A percentile compares a stretch with the other conserved stretches of the same genome.
Evolutionary conservation across 2,888 invertebrate genomes (phyloP).

Genomic region (Cremastobaeus sp.): DNA sequence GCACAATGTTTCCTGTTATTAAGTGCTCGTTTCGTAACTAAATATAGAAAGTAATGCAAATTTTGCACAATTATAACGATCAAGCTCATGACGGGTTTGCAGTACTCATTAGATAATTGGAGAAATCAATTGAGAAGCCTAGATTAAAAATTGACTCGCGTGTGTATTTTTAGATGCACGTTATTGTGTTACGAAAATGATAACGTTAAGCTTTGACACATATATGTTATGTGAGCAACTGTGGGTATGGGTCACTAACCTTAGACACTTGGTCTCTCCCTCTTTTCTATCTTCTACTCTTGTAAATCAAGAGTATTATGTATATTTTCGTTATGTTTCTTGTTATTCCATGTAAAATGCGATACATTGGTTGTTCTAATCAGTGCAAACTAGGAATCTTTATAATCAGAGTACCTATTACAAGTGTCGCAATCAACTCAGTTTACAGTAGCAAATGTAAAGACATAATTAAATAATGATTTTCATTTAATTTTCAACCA

Average conservation of each 20-base stretch:
- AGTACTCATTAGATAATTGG: conserved; percentile 7
- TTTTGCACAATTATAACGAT: background rate
- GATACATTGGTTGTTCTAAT: background rate
- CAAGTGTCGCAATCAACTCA: background rate
- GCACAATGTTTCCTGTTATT: too few species aligned
- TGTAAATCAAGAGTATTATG: conserved; percentile 31
- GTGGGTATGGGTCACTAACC: conserved; percentile 73
- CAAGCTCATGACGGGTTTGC: background rate
- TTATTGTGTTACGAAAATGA: conserved; percentile 53
- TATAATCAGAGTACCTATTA: too few species aligned
- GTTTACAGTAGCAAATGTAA: too few species aligned
- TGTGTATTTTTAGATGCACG: conserved; percentile 36
- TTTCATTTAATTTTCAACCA: too few species aligned
- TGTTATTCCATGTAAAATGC: conserved; percentile 3
- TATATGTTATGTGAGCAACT: conserved; percentile 44
- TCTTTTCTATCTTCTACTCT: conserved; percentile 39
- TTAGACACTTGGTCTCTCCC: conserved; percentile 45
- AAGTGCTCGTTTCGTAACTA: too few species aligned
- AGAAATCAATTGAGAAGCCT: conserved; percentile 16
- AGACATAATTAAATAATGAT: too few species aligned
- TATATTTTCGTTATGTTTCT: conserved; percentile 31
- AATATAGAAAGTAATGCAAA: too few species aligned
- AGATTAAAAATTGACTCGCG: conserved; percentile 30
- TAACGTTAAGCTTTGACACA: conserved; percentile 53
- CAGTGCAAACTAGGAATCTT: too few species aligned